Percentiles rank a stretch among this genome's conserved stretches.
Evolutionary conservation across 2,888 invertebrate species (phyloP).

Genomic region (Melieria crassipennis): DNA sequence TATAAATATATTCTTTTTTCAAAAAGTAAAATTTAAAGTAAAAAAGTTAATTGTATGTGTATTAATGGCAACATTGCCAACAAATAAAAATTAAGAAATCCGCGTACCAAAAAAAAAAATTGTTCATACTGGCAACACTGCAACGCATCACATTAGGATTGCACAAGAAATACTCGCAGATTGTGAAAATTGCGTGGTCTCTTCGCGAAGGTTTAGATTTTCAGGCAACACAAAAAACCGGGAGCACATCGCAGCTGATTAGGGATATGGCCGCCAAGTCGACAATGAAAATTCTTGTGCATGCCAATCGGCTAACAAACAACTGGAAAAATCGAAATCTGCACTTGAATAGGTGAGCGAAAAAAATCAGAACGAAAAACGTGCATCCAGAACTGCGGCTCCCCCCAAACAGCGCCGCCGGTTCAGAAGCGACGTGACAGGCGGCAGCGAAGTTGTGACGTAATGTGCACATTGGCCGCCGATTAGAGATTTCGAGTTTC

Average conservation of each 20-base stretch:
- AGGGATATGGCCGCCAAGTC: conserved; percentile 22
- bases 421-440: conserved; percentile 15
- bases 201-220: no score
- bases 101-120: no score
- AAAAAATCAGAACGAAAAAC: background rate
- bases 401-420: conserved; percentile 3
- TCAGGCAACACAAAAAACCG: no score
- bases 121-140: no score
- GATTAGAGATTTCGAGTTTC: background rate
- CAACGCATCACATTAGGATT: conserved; percentile 17
- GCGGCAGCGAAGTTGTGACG: conserved; percentile 27
- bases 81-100: no score
- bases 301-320: conserved; percentile 6
- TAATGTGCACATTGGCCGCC: conserved; percentile 6
- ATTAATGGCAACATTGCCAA: no score
- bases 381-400: no score
- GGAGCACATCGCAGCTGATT: background rate
- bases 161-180: conserved; percentile 30
- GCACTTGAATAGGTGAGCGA: conserved; percentile 17
- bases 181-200: conserved; percentile 17
- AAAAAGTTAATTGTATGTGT: no score
- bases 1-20: no score
- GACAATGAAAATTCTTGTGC: conserved; percentile 5
- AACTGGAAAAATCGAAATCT: conserved; percentile 13
- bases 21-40: no score